Conservation (phyloP, 2,797 vertebrate genomes). For the Catamblyrhynchus diadema region DNA sequence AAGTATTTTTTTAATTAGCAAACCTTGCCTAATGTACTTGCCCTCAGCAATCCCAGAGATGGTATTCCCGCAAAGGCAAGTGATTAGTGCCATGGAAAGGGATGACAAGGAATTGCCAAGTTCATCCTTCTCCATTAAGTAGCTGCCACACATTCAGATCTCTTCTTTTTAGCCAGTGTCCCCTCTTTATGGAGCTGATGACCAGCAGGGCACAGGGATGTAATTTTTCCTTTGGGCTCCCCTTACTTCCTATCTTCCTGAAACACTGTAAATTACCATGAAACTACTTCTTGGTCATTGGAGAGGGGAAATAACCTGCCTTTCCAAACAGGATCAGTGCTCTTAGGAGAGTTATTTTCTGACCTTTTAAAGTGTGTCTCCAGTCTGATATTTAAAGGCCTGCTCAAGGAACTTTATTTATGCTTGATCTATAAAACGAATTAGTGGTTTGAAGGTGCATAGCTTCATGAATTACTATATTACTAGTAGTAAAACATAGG, state of each 20-base stretch:
- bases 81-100: background rate
- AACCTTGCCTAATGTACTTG: background rate
- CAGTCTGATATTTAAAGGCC: background rate
- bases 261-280: background rate
- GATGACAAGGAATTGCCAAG: background rate
- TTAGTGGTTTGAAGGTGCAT: background rate
- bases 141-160: background rate
- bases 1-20: background rate
- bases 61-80: background rate
- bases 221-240: background rate
- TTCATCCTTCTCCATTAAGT: background rate
- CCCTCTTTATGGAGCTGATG: background rate
- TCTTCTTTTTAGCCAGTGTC: background rate
- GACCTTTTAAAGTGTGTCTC: background rate
- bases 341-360: background rate
- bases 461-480: background rate
- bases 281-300: background rate
- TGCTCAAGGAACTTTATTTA: background rate
- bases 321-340: background rate
- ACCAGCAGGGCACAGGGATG: background rate
- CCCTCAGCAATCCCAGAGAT: background rate
- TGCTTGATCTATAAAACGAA: background rate
- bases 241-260: background rate
- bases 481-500: background rate
- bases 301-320: background rate